These are phyloP conservation scores for Amphiprion clarkii DNA, from an alignment of 2,797 vertebrate genomes.

Conservation along the genomic window DNA sequence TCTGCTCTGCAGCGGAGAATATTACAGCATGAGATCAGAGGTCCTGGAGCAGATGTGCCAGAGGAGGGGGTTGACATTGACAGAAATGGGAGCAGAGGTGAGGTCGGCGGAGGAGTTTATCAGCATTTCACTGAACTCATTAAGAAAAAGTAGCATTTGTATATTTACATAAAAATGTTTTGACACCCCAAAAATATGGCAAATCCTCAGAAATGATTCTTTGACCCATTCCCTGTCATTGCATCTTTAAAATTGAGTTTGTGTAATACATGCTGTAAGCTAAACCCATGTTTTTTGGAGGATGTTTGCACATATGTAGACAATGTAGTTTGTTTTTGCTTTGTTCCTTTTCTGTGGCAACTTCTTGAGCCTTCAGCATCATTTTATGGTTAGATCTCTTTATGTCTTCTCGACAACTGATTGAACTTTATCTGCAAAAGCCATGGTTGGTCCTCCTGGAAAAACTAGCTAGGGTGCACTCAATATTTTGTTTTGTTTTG, in stretches of 20 bases:
- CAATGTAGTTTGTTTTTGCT: too few relatives aligned
- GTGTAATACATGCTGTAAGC: not conserved
- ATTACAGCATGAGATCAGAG: slow-evolving; percentile 56
- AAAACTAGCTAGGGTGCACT: not conserved
- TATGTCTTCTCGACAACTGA: not conserved
- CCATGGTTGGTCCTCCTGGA: not conserved
- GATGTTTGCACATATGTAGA: too few relatives aligned
- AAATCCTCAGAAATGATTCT: not conserved
- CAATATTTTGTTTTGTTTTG: too few relatives aligned
- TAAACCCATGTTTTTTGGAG: too few relatives aligned
- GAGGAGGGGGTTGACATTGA: slow-evolving; percentile 58
- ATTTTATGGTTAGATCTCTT: not conserved
- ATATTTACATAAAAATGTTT: not conserved
- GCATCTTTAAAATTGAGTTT: not conserved
- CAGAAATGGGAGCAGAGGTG: slow-evolving; percentile 57
- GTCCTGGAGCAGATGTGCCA: slow-evolving; percentile 68
- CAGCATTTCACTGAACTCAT: slow-evolving; percentile 31
- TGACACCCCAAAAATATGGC: not conserved
- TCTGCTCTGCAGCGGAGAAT: slow-evolving; percentile 68
- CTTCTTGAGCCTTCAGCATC: not conserved
- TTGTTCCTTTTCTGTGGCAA: too few relatives aligned
- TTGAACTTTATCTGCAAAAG: not conserved
- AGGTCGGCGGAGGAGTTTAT: slow-evolving; percentile 42
- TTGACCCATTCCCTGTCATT: slow-evolving; percentile 9
- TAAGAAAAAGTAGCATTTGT: slow-evolving; percentile 1